Evolutionary conservation across 2,797 vertebrate species (phyloP).

Genomic region (Myiothlypis coronata): DNA sequence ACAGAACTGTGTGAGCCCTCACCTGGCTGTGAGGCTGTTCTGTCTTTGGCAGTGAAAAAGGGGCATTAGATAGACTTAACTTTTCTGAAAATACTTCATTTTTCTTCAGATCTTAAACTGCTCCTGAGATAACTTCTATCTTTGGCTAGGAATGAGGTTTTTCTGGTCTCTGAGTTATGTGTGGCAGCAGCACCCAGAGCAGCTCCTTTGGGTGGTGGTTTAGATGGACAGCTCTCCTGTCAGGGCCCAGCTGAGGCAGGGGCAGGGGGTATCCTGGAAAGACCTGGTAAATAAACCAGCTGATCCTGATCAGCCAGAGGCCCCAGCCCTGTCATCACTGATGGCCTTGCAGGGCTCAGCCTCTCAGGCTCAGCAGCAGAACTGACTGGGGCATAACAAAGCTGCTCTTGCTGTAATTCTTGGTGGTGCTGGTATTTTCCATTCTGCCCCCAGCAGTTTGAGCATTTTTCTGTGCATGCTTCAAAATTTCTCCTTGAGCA

Average conservation of each 20-base stretch:
- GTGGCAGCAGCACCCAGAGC: not conserved
- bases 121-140: not conserved
- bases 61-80: not conserved
- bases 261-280: not conserved
- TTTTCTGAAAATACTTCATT: not conserved
- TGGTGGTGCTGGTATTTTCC: not conserved
- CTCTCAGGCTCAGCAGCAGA: not conserved
- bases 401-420: not conserved
- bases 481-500: not conserved
- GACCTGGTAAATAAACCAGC: not conserved
- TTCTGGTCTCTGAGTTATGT: not conserved
- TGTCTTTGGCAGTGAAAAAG: not conserved
- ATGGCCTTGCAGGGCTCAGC: not conserved
- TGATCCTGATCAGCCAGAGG: not conserved
- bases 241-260: not conserved
- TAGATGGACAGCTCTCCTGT: not conserved
- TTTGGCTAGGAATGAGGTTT: not conserved
- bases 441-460: not conserved
- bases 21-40: not conserved
- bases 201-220: not conserved
- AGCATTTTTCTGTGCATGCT: not conserved
- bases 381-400: not conserved
- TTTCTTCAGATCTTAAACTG: not conserved
- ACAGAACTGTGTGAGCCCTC: too few species aligned
- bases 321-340: fast-evolving